These are phyloP conservation scores for Empidonax alnorum DNA, from an alignment of 2,113 vertebrate species.

Conservation along the genomic window DNA sequence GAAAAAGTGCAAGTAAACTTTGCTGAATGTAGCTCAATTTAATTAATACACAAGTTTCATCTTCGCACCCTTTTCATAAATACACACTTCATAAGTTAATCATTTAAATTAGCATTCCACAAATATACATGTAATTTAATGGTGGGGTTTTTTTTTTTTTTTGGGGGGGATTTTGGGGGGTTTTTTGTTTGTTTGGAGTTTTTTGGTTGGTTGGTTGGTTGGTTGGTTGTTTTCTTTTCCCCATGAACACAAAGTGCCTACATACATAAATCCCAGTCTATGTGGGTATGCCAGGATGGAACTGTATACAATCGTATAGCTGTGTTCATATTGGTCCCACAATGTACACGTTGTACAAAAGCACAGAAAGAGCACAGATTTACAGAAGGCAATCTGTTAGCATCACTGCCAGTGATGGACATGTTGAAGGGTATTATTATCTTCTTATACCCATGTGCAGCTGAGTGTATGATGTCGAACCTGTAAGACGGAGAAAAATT, in stretches of 20 bases:
- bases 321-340: constrained; percentile 88
- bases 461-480: constrained; percentile 83
- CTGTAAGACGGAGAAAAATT: constrained; percentile 66
- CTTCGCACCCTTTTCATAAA: constrained; percentile 84
- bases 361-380: constrained; percentile 82
- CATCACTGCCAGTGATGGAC: constrained; percentile 62
- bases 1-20: constrained; percentile 79
- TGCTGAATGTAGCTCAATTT: constrained; percentile 74
- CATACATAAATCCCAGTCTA: constrained; percentile 82
- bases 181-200: background rate
- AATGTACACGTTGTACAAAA: constrained; percentile 75
- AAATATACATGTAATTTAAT: constrained; percentile 88
- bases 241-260: constrained; percentile 80
- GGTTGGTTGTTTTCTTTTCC: constrained; percentile 21
- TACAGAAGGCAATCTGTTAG: constrained; percentile 82
- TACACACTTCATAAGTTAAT: constrained; percentile 93
- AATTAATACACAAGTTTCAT: constrained; percentile 67
- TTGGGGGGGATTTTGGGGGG: background rate
- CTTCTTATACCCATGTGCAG: constrained; percentile 89
- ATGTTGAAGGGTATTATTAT: constrained; percentile 81
- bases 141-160: background rate
- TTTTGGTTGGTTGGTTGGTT: background rate
- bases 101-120: constrained; percentile 97
- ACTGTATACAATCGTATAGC: constrained; percentile 73
- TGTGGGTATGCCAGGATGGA: constrained; percentile 76